A percentile compares a stretch with the other conserved stretches of the same genome.
These are phyloP conservation scores for Elegia similella DNA, from an alignment of 2,888 invertebrate genomes.

Conservation along the genomic window DNA sequence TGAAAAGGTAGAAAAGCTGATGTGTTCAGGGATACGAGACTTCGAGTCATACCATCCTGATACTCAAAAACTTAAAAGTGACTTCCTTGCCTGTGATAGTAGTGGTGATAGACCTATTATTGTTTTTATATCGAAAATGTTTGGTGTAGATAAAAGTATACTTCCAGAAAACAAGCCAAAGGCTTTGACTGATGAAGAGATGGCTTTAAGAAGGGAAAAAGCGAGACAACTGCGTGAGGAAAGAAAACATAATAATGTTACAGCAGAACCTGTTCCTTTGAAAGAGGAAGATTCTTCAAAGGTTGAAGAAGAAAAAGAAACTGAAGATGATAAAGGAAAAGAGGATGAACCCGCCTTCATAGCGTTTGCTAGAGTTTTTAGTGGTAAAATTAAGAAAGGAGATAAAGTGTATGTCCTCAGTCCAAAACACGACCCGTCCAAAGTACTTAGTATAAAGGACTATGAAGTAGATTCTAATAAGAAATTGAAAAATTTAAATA, in stretches of 20 bases:
- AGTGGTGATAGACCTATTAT: constrained; percentile 84
- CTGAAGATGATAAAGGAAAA: constrained; percentile 61
- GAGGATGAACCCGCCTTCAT: constrained; percentile 86
- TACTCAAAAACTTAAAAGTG: constrained; percentile 86
- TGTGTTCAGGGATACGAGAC: constrained; percentile 87
- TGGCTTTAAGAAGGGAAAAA: constrained; percentile 84
- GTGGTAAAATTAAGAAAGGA: constrained; percentile 90
- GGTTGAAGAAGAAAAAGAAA: constrained; percentile 46
- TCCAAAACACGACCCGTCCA: constrained; percentile 92
- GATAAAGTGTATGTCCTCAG: constrained; percentile 91
- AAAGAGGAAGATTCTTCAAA: constrained; percentile 33
- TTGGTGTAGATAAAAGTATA: constrained; percentile 87
- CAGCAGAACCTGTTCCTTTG: constrained; percentile 34
- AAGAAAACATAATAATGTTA: constrained; percentile 55
- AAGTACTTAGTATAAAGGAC: constrained; percentile 68
- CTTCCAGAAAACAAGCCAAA: constrained; percentile 91
- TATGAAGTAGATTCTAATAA: constrained; percentile 67
- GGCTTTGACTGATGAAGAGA: constrained; percentile 87
- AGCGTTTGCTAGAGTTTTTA: constrained; percentile 96
- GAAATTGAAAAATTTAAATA: constrained; percentile 82
- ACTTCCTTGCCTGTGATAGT: constrained; percentile 86
- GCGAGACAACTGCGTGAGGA: constrained; percentile 85
- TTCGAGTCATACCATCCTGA: constrained; percentile 85
- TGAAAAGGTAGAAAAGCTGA: constrained; percentile 90
- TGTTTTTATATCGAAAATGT: constrained; percentile 95